Conservation (phyloP, 2,888 invertebrate genomes). For the Calephelis perditalis region DNA sequence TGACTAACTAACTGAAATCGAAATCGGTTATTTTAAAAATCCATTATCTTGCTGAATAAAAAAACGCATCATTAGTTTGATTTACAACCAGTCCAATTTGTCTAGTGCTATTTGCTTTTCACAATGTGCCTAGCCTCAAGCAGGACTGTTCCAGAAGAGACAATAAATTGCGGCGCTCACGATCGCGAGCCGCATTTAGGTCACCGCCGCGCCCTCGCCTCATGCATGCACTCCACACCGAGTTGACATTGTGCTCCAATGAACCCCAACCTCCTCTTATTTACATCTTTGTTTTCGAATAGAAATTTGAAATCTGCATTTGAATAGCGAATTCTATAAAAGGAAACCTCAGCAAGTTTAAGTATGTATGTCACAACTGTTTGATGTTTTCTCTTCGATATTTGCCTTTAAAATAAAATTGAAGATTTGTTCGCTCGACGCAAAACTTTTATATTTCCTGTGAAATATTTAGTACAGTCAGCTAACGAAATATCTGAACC, state of each 20-base stretch:
- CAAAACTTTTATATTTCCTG: constrained; percentile 11
- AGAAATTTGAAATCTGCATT: constrained; percentile 14
- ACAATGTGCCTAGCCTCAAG: constrained; percentile 35
- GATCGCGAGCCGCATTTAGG: constrained; percentile 52
- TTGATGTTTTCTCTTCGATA: constrained; percentile 10
- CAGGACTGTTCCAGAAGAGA: constrained; percentile 49
- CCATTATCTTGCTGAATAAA: too few species aligned
- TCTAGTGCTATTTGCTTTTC: constrained; percentile 15
- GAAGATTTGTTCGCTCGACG: not conserved
- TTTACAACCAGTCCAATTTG: not conserved
- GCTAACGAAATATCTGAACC: not conserved
- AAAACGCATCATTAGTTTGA: too few species aligned
- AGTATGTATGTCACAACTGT: constrained; percentile 11
- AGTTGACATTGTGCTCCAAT: constrained; percentile 35
- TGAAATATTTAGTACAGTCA: not conserved
- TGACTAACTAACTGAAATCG: too few species aligned
- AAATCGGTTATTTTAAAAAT: too few species aligned
- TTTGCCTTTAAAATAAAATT: constrained; percentile 8
- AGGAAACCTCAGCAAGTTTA: constrained; percentile 11
- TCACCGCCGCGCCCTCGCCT: constrained; percentile 39
- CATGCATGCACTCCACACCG: constrained; percentile 33
- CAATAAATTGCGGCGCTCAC: constrained; percentile 58
- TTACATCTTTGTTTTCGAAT: constrained; percentile 19
- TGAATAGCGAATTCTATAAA: constrained; percentile 11
- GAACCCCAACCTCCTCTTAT: constrained; percentile 21